Conservation (phyloP, 2,113 vertebrate genomes). For the Piprites chloris region DNA sequence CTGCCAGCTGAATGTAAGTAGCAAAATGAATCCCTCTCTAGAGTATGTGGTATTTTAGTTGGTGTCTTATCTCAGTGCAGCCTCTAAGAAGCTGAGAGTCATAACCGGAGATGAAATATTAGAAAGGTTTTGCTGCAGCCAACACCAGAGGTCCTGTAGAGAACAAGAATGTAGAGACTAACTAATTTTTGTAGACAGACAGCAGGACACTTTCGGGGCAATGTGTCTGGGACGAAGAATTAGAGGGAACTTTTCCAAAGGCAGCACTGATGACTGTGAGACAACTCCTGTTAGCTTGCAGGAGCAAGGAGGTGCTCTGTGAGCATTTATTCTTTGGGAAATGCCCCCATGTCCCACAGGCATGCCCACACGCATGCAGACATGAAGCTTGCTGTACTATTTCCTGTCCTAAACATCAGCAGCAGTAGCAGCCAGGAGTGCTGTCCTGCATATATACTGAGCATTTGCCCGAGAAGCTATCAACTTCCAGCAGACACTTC, state of each 20-base stretch:
- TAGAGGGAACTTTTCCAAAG: slow-evolving; percentile 46
- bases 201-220: slow-evolving; percentile 43
- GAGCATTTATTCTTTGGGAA: background rate
- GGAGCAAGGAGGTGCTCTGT: background rate
- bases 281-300: background rate
- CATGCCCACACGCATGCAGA: background rate
- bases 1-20: background rate
- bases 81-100: slow-evolving; percentile 11
- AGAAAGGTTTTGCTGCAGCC: slow-evolving; percentile 55
- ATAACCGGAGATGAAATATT: slow-evolving; percentile 37
- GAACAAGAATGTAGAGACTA: slow-evolving; percentile 41
- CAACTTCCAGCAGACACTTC: background rate
- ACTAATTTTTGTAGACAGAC: slow-evolving; percentile 59
- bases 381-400: background rate
- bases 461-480: background rate
- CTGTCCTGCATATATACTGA: background rate
- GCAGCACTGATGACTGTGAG: background rate
- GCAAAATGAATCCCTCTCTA: background rate
- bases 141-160: slow-evolving; percentile 50
- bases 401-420: background rate
- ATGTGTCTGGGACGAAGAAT: slow-evolving; percentile 35
- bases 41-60: background rate
- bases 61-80: slow-evolving; percentile 13
- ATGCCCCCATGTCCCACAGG: background rate
- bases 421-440: background rate